Base-by-base conservation (phyloP, 2,113 vertebrate genomes). In the Hyla sarda region DNA sequence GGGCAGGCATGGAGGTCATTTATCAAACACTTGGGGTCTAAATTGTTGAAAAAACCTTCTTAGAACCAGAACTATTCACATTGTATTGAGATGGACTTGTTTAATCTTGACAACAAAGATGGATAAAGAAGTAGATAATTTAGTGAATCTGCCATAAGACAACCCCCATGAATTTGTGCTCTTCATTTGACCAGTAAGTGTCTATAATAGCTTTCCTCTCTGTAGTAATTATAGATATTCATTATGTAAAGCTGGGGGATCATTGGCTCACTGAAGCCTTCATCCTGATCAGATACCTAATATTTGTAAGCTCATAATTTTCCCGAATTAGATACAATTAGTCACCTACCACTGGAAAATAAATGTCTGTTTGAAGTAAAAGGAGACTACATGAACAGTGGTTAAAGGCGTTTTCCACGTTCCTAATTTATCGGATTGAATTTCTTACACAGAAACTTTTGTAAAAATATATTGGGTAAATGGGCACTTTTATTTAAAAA, bases 21-120 rank as follows among this genome's bases (percentile, higher is more conserved):
- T 76, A 84, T 84, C 71, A 84, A 48, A 81, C 34, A 37, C 56
- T 47, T 28, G 56, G 37, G 34, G 23, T 47, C 32, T 5, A 47
- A 65, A 65, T 45, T 62, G 56, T 81, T 65, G 5, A 62, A 28
- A 62, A n/a, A 60, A 41, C 11, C 65, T 65, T 32, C 50, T 58
- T 58, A 17, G 13, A 45, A 25, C 52, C 52, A 62, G 34, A 80
- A 81, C 62, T 81, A 81, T 81, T 25, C 32, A 19, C 23, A 32
- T 77, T 77, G 74, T 77, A 77, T 77, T 54, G 48, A 77, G 48
- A 77, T 77, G 74, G 48, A 77, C 47, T 77, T 77, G 47, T 77
- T 77, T 54, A 54, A 77, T 77, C 74, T 77, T 30, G 47, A 54
- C 3, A 5, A 52, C 25, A 76, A 50, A 74, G 72, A 74, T 74